Evolutionary conservation across 1,140 invertebrate genomes (phyloP), one percentile per base, ranked within the genome.

Genomic region (Hyles euphorbiae): DNA sequence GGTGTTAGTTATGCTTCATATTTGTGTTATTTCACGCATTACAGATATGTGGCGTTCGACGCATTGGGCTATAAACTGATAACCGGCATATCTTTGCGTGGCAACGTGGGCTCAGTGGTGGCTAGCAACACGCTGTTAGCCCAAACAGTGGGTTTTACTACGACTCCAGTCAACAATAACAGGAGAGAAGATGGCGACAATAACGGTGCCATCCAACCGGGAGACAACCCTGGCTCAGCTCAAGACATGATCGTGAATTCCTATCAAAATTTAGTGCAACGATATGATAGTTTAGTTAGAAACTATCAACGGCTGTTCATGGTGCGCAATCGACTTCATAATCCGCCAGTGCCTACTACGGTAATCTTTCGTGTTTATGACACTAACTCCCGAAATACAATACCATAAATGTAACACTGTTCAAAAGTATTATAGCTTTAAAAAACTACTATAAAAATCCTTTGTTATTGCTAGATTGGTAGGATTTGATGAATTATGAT

Each of bases 31-130:
- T 56, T 54, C 57, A 33, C 32, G 9, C 34, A 55, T 81, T 81
- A 45, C 74, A 96, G 95, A 80, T 97, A 95, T 90, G 94, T 98
- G 33, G 92, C 94, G 33, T 98, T 97, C 90, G 96, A 97, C 84
- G 91, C 92, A 58, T 89, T 94, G 45, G 96, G 96, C 40, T 92
- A 93, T 65, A 95, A 95, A 84, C 78, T 98, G 10, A 95, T 96
- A 66, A 97, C 96, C 2, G 96, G 95, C 8, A 96, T 97, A 72
- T 93, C 94, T 4, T 65, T 87, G 32, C 83, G 82, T 40, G 36
- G 36, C 36, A 5, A 5, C 36, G 36, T 40, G 8, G 36, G 36
- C 36, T 40, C 36, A 5, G 36, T 40, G 8, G 36, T 40, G 5
- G 36, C 36, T 0, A 40, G 8, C 36, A 40, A 40, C 36, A 40